Evolutionary conservation across 2,113 vertebrate species (phyloP).

Genomic region (Phylloscopus trochilus): DNA sequence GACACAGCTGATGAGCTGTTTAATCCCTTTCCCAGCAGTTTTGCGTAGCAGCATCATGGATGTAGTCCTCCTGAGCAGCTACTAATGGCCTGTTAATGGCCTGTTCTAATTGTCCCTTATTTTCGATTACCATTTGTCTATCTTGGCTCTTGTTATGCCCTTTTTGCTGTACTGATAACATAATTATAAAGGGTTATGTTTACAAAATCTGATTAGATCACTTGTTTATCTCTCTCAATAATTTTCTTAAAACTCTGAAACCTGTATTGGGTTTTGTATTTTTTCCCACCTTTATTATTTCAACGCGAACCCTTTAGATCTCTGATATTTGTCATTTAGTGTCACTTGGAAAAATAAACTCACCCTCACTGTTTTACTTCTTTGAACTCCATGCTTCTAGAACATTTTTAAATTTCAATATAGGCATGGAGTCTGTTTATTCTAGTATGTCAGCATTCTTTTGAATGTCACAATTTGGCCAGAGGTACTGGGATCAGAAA

Average conservation of each 20-base stretch:
- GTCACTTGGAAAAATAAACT: not conserved
- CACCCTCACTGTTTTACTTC: not conserved
- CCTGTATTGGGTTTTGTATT: rapidly evolving
- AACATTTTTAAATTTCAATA: not conserved
- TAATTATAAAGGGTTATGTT: not conserved
- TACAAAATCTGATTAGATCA: not conserved
- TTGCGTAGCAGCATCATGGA: not conserved
- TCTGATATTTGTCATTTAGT: not conserved
- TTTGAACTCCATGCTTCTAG: not conserved
- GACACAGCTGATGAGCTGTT: not conserved
- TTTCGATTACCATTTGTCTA: not conserved
- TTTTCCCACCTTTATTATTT: not conserved
- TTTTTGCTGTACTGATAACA: not conserved
- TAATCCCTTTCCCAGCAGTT: not conserved
- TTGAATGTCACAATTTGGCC: not conserved
- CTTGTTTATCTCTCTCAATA: not conserved
- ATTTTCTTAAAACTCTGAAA: not conserved
- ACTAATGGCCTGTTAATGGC: not conserved
- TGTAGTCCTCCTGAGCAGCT: not conserved
- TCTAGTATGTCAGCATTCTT: not conserved
- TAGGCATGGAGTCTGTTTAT: not conserved
- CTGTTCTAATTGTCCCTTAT: not conserved
- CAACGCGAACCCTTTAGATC: not conserved
- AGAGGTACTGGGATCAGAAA: not conserved
- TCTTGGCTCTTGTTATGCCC: not conserved